Evolutionary conservation across 1,140 invertebrate genomes (phyloP).

Genomic region (Cherax quadricarinatus): DNA sequence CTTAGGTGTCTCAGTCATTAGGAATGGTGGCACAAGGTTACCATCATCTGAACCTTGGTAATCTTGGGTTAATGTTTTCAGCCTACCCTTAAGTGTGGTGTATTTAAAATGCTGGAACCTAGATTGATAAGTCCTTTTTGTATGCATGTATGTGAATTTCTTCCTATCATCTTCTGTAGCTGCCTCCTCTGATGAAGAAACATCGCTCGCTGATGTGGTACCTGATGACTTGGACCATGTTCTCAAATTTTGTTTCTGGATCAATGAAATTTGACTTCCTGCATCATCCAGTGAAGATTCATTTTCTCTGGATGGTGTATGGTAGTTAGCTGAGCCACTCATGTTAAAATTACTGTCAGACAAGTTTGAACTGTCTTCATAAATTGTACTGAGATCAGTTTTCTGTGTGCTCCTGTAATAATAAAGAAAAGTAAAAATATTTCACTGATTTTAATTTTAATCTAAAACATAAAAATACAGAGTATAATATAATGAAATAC

Average conservation of each 20-base stretch:
- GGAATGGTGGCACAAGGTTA: not conserved
- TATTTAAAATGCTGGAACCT: not conserved
- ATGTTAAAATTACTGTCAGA: not conserved
- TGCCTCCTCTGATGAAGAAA: not conserved
- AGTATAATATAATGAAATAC: no score
- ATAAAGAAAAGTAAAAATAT: not conserved
- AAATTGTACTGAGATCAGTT: constrained; percentile 8
- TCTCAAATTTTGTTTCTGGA: not conserved
- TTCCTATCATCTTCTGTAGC: no score
- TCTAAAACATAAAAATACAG: not conserved
- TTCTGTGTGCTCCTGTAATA: not conserved
- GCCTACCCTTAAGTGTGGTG: not conserved
- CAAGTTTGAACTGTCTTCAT: constrained; percentile 8
- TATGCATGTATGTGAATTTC: not conserved
- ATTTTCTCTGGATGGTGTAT: constrained; percentile 18
- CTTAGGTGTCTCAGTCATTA: not conserved
- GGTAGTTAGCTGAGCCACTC: constrained; percentile 15
- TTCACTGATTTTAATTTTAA: not conserved
- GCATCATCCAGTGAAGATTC: constrained; percentile 9
- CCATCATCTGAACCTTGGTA: not conserved
- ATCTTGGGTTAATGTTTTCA: not conserved
- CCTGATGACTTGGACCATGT: no score
- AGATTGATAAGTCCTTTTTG: not conserved
- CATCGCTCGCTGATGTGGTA: no score
- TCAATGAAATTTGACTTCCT: not conserved